Conservation (phyloP, 2,797 vertebrate species). For the Schizopygopsis pylzovi region DNA sequence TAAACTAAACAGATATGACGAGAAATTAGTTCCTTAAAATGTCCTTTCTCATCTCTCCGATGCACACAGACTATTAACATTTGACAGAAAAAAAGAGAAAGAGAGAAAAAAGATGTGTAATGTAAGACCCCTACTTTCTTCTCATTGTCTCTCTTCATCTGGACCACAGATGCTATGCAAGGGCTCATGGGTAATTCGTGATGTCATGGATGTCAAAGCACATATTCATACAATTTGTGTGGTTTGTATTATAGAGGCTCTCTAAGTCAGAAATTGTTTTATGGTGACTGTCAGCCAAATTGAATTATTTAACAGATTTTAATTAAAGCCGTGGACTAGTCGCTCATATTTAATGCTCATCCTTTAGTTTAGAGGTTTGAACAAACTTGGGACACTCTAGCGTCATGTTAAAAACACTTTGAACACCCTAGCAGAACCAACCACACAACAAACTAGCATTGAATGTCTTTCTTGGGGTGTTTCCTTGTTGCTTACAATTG, state of each 20-base stretch:
- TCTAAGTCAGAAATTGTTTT: background rate
- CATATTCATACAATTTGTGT: constrained; percentile 26
- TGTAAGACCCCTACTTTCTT: background rate
- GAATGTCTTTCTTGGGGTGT: background rate
- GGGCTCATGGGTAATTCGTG: constrained; percentile 37
- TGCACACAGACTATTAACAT: background rate
- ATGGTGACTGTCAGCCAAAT: constrained; percentile 6
- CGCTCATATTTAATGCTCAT: background rate
- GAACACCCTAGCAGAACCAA: background rate
- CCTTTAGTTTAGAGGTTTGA: background rate
- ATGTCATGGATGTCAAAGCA: constrained; percentile 42
- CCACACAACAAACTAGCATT: background rate
- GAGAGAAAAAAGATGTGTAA: background rate
- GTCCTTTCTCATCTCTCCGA: background rate
- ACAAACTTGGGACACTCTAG: background rate
- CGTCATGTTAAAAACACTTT: background rate
- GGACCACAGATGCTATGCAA: constrained; percentile 51
- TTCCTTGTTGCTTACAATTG: constrained; percentile 31
- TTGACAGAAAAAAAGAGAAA: background rate
- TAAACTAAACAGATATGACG: background rate
- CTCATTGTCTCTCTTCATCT: constrained; percentile 40
- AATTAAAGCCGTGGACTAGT: background rate
- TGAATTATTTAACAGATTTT: background rate
- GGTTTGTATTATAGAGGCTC: constrained; percentile 32
- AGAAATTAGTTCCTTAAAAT: background rate